Percentiles rank a stretch among this genome's conserved stretches.
Conservation (phyloP, 2,113 vertebrate genomes). For the Notechis scutatus region DNA sequence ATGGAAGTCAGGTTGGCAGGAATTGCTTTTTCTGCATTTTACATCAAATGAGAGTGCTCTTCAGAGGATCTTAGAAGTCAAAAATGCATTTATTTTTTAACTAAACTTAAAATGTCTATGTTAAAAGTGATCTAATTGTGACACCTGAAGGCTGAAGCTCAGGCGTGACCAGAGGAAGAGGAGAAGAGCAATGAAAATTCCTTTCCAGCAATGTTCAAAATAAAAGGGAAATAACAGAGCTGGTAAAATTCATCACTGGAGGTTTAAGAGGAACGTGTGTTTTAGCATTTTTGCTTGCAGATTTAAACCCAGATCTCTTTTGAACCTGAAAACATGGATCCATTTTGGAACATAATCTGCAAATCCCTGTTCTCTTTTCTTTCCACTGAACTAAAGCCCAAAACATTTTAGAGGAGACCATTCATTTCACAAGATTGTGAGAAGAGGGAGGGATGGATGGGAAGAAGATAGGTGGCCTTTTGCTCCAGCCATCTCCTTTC, state of each 20-base stretch:
- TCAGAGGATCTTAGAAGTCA: neutral
- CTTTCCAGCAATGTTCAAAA: neutral
- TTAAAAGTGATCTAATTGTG: neutral
- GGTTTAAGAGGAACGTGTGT: neutral
- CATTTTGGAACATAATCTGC: neutral
- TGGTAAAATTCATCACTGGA: no score
- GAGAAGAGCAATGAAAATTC: neutral
- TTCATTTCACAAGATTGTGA: no score
- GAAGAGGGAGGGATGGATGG: no score
- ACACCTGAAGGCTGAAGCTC: neutral
- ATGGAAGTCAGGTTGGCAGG: no score
- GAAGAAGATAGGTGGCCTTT: no score
- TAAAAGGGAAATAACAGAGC: no score
- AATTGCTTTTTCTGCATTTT: no score
- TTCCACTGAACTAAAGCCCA: neutral
- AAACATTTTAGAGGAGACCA: no score
- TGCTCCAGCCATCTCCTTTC: no score
- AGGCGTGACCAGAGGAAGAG: no score
- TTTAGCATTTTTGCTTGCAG: neutral
- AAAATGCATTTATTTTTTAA: neutral
- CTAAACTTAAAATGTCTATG: neutral
- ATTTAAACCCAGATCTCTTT: neutral
- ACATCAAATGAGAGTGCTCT: neutral
- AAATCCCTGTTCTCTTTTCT: neutral
- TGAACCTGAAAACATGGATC: neutral